Conservation (phyloP, 2,113 vertebrate genomes). For the Theristicus caerulescens region DNA sequence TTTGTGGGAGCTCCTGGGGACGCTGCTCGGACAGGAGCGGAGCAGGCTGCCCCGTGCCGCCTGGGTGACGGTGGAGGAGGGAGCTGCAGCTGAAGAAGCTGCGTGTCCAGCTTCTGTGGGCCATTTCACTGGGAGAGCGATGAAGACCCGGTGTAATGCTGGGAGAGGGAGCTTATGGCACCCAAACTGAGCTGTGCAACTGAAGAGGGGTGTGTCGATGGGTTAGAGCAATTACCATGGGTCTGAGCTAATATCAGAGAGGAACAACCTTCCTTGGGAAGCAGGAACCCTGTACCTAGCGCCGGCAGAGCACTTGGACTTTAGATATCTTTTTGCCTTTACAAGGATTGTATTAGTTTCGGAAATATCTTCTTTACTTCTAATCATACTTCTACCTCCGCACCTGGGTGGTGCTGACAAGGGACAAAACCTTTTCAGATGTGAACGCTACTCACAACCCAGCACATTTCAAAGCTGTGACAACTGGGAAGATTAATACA, state of each 20-base stretch:
- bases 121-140: neutral
- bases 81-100: neutral
- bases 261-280: neutral
- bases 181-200: neutral
- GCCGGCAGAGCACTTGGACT: neutral
- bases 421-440: neutral
- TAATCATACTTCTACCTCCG: neutral
- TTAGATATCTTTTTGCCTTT: neutral
- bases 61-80: neutral
- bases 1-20: neutral
- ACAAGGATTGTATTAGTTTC: neutral
- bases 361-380: neutral
- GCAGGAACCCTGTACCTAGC: neutral
- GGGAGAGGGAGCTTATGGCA: neutral
- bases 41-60: neutral
- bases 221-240: neutral
- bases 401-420: neutral
- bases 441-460: neutral
- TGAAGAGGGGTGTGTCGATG: neutral
- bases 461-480: neutral
- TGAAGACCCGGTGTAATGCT: neutral
- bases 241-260: neutral
- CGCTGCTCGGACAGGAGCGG: neutral
- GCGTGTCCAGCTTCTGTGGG: fast-evolving
- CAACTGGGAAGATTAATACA: neutral